Evolutionary conservation across 2,113 vertebrate species (phyloP).

Genomic region (Syngnathoides biaculeatus): DNA sequence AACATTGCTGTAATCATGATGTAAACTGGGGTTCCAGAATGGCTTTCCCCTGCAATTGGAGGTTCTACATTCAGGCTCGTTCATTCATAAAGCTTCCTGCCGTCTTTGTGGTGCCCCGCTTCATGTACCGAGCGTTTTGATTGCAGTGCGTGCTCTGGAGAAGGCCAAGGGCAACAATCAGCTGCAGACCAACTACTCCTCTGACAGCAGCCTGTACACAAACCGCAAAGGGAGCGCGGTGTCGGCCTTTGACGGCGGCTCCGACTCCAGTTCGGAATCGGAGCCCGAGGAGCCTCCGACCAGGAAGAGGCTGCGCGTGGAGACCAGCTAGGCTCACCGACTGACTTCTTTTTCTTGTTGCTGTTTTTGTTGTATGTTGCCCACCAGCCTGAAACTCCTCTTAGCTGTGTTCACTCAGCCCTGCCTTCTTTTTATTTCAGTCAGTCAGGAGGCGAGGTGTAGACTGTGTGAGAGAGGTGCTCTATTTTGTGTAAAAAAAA

Average conservation of each 20-base stretch:
- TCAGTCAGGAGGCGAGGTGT: slow-evolving; percentile 51
- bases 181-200: slow-evolving; percentile 86
- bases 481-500: slow-evolving; percentile 45
- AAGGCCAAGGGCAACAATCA: slow-evolving; percentile 89
- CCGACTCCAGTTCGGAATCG: slow-evolving; percentile 90
- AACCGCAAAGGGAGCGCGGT: slow-evolving; percentile 93
- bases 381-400: slow-evolving; percentile 53
- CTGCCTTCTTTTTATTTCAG: slow-evolving; percentile 48
- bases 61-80: background rate
- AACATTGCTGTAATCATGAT: too few relatives aligned
- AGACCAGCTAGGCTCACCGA: slow-evolving; percentile 78
- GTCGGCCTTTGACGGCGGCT: slow-evolving; percentile 93
- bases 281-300: slow-evolving; percentile 88
- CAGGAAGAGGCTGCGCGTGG: slow-evolving; percentile 91
- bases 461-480: slow-evolving; percentile 62
- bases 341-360: slow-evolving; percentile 40
- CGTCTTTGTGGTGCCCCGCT: background rate
- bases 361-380: slow-evolving; percentile 15
- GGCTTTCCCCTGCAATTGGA: background rate
- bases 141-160: slow-evolving; percentile 89
- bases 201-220: slow-evolving; percentile 93
- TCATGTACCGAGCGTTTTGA: slow-evolving; percentile 3
- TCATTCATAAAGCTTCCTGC: background rate
- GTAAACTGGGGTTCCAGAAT: too few relatives aligned
- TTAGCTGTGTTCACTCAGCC: slow-evolving; percentile 47